Base-by-base conservation (phyloP, 1,140 invertebrate species). In the Drosophila watanabei region DNA sequence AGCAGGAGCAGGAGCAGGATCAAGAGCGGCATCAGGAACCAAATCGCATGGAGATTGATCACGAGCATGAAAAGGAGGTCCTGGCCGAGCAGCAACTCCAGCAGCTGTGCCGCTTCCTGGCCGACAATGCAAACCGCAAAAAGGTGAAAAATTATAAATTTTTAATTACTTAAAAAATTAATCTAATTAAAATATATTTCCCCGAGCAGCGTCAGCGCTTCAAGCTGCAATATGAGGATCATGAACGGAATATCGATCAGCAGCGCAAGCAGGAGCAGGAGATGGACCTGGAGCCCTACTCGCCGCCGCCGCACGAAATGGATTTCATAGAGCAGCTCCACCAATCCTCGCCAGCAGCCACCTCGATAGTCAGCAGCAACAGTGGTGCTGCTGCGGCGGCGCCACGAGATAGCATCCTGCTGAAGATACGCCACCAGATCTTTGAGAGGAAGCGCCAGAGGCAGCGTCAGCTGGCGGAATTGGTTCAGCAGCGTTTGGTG, bases 341-440 rank as follows among this genome's bases (percentile, higher is more conserved):
- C 8, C 62, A 43, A 9, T 20, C 68, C 33, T 52, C 65, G 16
- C 14, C 54, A 68, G 49, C 4, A 4, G 33, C 41, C n/a, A 43
- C n/a, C n/a, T 18, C n/a, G 45, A 24, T 48, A 11, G 24, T 7
- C 8, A 28, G 24, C 46, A 49, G 24, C 24, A 49, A 30, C 16
- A 37, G 52, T 14, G 35, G 41, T 30, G 10, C 61, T 30, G 10
- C 61, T 9, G 33, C 57, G 9, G 43, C 58, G 57, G 76, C 79
- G 5, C 60, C 76, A 8, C 82, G 88, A 33, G 91, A 92, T 52
- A 84, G 85, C 73, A 92, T 92, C 57, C 65, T 92, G 30, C 49
- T 84, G 5, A 92, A 92, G 58, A 92, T 92, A 33, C 91, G 91
- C 20, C 77, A 87, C 45, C 91, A 92, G 70, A 92, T 92, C 45